Percentiles rank a stretch among this genome's conserved stretches.
phyloP scores from a whole-genome alignment of 2,888 invertebrate species.

The Euclidia mi region DNA sequence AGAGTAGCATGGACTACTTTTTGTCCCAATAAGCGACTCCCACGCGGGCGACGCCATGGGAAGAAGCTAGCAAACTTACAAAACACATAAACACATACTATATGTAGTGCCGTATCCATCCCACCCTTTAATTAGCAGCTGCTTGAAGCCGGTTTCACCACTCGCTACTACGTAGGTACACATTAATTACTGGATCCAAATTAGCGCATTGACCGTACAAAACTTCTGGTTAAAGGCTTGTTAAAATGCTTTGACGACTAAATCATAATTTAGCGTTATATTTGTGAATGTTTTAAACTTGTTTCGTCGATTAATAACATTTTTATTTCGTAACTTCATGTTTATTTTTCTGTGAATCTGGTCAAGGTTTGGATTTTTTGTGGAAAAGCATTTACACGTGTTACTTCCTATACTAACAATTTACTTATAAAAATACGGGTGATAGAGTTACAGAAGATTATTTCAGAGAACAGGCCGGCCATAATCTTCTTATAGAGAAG shows the following conservation, averaged over 20 bases:
- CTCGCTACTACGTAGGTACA: constrained; percentile 58
- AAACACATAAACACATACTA: background rate
- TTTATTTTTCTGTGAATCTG: constrained; percentile 18
- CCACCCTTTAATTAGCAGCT: constrained; percentile 29
- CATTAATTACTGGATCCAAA: constrained; percentile 85
- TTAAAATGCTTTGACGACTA: constrained; percentile 66
- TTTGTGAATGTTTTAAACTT: constrained; percentile 39
- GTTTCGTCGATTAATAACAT: constrained; percentile 33
- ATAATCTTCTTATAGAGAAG: too few species aligned
- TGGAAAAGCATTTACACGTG: too few species aligned
- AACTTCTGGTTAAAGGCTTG: constrained; percentile 72
- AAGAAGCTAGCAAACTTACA: background rate
- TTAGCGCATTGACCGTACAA: constrained; percentile 79
- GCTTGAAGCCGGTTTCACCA: constrained; percentile 31
- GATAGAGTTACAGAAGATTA: too few species aligned
- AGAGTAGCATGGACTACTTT: too few species aligned
- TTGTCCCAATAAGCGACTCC: background rate
- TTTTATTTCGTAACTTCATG: constrained; percentile 18
- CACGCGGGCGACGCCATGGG: background rate
- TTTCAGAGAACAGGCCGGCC: too few species aligned
- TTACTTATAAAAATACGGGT: too few species aligned
- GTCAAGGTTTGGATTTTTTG: constrained; percentile 6
- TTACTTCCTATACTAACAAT: too few species aligned
- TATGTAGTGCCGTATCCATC: constrained; percentile 31
- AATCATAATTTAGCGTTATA: constrained; percentile 63